Percentiles rank a stretch among this genome's conserved stretches.
phyloP scores from a whole-genome alignment of 2,888 invertebrate species.

The Zonitis immaculata region DNA sequence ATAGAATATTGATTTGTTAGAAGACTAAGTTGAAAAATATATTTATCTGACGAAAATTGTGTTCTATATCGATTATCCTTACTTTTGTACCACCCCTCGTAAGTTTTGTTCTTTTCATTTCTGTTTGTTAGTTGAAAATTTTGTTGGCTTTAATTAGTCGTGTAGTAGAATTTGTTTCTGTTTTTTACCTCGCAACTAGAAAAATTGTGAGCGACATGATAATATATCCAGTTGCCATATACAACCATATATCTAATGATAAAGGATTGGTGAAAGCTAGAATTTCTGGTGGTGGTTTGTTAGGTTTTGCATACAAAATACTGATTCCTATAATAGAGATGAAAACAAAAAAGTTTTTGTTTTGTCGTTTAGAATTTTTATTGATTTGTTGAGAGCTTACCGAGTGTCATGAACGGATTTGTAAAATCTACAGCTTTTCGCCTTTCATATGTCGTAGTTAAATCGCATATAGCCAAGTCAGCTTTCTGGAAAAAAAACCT shows the following conservation, averaged over 20 bases:
- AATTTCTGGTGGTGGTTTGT: slow-evolving; percentile 71
- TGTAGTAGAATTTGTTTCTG: neutral
- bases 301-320: slow-evolving; percentile 78
- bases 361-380: neutral
- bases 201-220: slow-evolving; percentile 78
- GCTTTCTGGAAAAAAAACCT: slow-evolving; percentile 66
- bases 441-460: slow-evolving; percentile 91
- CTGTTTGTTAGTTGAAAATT: too few relatives aligned
- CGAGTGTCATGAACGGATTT: slow-evolving; percentile 96
- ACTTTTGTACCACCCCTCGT: too few relatives aligned
- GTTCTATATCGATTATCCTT: too few relatives aligned
- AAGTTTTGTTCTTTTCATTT: too few relatives aligned
- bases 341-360: neutral
- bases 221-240: slow-evolving; percentile 81
- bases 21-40: too few relatives aligned
- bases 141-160: too few relatives aligned
- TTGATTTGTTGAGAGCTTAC: slow-evolving; percentile 44
- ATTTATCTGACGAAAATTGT: too few relatives aligned
- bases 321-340: slow-evolving; percentile 61
- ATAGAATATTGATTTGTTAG: too few relatives aligned
- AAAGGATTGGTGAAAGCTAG: slow-evolving; percentile 89
- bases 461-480: slow-evolving; percentile 90
- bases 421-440: slow-evolving; percentile 88
- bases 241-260: slow-evolving; percentile 83
- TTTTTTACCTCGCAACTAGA: slow-evolving; percentile 59